These are phyloP conservation scores for Diceros bicornis DNA, from an alignment of 2,797 vertebrate species.

Conservation along the genomic window DNA sequence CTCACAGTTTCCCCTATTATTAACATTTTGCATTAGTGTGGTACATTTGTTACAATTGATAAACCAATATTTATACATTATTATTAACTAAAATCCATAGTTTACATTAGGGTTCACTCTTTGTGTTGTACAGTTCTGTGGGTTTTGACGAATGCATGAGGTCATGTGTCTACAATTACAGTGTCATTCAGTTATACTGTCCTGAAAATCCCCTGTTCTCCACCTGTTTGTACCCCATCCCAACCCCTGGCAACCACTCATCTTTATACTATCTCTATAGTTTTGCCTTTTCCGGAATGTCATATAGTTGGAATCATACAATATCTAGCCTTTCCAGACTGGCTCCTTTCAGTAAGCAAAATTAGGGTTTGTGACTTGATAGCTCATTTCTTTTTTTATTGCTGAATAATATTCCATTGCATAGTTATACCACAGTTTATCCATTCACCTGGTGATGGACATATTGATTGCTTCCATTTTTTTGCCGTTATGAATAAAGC, in stretches of 20 bases:
- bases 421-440: background rate
- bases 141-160: background rate
- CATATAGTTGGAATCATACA: background rate
- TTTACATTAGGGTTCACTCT: background rate
- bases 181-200: background rate
- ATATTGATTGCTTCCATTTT: background rate
- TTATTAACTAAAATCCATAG: background rate
- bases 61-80: background rate
- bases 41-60: slow-evolving; percentile 13
- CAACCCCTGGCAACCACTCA: background rate
- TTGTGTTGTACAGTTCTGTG: background rate
- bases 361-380: background rate
- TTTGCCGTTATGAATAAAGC: background rate
- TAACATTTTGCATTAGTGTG: background rate
- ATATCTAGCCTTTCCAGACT: background rate
- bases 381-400: background rate
- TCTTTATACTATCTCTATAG: background rate
- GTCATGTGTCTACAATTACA: background rate
- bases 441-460: background rate
- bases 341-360: slow-evolving; percentile 5
- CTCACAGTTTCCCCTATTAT: background rate
- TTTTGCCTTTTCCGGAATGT: background rate
- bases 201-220: background rate
- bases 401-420: background rate
- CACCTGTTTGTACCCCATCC: background rate